Conservation (phyloP, 2,113 vertebrate genomes). For the Okapia johnstoni region DNA sequence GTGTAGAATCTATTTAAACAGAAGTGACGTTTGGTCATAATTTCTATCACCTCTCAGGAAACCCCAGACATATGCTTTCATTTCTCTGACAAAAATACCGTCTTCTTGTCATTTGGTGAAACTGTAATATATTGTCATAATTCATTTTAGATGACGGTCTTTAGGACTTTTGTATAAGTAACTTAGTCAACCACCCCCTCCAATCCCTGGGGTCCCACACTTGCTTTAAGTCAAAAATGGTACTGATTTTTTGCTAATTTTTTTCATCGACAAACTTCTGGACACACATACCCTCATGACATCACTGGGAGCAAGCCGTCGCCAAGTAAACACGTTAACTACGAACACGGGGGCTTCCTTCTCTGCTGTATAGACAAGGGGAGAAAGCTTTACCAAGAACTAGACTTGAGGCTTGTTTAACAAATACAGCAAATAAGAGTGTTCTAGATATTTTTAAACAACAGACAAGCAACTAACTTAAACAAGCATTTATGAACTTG, state of each 20-base stretch:
- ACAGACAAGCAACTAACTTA: neutral
- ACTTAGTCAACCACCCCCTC: neutral
- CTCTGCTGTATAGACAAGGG: neutral
- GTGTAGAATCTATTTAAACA: neutral
- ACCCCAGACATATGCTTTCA: neutral
- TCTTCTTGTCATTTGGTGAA: neutral
- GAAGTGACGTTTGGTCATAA: neutral
- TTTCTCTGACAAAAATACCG: neutral
- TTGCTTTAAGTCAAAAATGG: slow-evolving; percentile 6
- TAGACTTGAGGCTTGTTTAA: neutral
- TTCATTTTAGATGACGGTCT: neutral
- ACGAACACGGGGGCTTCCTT: neutral
- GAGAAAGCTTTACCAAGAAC: neutral
- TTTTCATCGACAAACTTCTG: slow-evolving; percentile 10
- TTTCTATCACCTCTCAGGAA: neutral
- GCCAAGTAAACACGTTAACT: neutral
- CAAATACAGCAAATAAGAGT: neutral
- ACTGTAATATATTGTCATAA: neutral
- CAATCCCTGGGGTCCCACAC: neutral
- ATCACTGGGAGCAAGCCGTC: neutral
- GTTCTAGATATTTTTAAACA: neutral
- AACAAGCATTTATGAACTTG: neutral
- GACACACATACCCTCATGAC: neutral
- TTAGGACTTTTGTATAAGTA: neutral
- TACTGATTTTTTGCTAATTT: neutral